Conservation (phyloP, 2,888 invertebrate species). For the Drosophila fulvimacula region DNA sequence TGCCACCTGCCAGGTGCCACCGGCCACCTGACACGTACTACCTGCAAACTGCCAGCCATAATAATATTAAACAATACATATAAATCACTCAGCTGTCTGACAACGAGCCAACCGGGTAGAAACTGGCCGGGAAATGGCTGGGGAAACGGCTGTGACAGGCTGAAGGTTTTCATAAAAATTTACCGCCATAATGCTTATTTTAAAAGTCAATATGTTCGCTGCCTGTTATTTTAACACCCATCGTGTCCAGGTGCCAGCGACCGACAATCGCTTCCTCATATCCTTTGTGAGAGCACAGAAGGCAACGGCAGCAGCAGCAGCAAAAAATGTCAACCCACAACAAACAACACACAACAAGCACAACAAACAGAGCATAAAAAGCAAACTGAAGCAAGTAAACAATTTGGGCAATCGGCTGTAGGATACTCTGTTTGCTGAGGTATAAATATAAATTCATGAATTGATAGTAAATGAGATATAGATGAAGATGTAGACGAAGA, state of each 20-base stretch:
- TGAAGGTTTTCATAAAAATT: conserved; percentile 76
- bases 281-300: conserved; percentile 60
- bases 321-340: conserved; percentile 63
- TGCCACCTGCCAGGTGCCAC: conserved; percentile 26
- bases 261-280: conserved; percentile 59
- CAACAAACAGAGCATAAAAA: conserved; percentile 64
- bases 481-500: neutral
- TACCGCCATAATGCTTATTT: conserved; percentile 80
- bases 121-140: conserved; percentile 19
- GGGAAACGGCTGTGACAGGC: conserved; percentile 55
- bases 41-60: conserved; percentile 72
- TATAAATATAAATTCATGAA: neutral
- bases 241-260: conserved; percentile 76
- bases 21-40: conserved; percentile 16
- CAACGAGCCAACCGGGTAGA: conserved; percentile 25
- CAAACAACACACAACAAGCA: conserved; percentile 52
- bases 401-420: conserved; percentile 11
- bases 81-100: conserved; percentile 78
- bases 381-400: conserved; percentile 52
- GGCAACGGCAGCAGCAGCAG: conserved; percentile 34
- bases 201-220: conserved; percentile 79
- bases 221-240: conserved; percentile 81
- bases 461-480: neutral
- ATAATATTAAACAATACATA: conserved; percentile 80
- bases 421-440: neutral